Base-by-base conservation (phyloP, 2,888 invertebrate genomes). In the Drosophila mimica region DNA sequence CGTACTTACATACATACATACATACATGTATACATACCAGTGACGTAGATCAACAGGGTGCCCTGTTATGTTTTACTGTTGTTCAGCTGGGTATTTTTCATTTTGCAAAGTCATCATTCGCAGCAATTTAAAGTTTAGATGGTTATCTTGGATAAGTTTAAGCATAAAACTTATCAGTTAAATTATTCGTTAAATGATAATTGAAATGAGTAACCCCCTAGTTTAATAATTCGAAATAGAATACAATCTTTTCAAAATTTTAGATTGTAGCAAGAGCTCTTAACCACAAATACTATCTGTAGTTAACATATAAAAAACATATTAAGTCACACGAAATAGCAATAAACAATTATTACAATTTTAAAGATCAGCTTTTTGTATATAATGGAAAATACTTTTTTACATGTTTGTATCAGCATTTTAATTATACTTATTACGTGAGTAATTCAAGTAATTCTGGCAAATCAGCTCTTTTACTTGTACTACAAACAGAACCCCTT, bases 1-100 rank as follows among this genome's bases (percentile, higher is more conserved):
- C 68, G 25, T 73, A 54, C 57, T 43, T 58, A 20, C 52, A 20
- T 36, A 54, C 17, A 30, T 72, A 40, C 58, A 40, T 72, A 54
- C 54, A 36, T 54, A 38, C 36, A 67, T 76, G 76, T 62, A 76
- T 81, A 72, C 67, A 60, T 30, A 49, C 15, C 81, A 81, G 73
- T 43, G 72, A 52, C 77, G 67, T 40, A 30, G 25, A 3, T n/a
- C 13, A 40, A 28, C 11, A 33, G 63, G 56, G 38, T 28, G 15
- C 17, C 11, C 30, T 7, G 28, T 15, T 15, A 4, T 8, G 28
- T 4, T 30, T 11, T 17, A 9, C n/a, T 56, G 30, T 8, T 15
- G 25, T 25, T 25, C 8, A 46, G 46, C 25, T 4, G 20, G 7
- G 7, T 4, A 4, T 46, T 13, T 20, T 46, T 20, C 7, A 13